phyloP scores from a whole-genome alignment of 1,140 invertebrate species.

The Ptiloglossa arizonensis region DNA sequence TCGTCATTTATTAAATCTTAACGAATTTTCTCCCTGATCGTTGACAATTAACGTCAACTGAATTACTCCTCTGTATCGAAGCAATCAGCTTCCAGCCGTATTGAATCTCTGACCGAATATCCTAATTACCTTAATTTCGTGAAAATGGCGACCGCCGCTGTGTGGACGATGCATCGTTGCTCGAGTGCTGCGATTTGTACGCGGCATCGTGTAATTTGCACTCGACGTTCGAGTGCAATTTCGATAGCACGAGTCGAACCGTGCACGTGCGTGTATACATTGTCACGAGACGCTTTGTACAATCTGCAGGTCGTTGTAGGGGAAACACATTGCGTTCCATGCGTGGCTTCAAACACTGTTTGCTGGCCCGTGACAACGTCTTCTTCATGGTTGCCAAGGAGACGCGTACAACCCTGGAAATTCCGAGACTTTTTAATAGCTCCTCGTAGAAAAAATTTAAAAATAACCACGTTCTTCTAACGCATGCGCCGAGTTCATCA shows the following conservation, averaged over 20 bases:
- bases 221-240: conserved; percentile 23
- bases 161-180: not conserved
- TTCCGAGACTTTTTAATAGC: too few relatives aligned
- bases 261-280: conserved; percentile 7
- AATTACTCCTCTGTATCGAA: too few relatives aligned
- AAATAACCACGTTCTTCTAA: too few relatives aligned
- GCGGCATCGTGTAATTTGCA: conserved; percentile 28
- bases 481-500: too few relatives aligned
- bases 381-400: not conserved
- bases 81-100: not conserved
- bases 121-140: conserved; percentile 17
- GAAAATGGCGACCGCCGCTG: not conserved
- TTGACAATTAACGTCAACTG: not conserved
- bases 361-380: not conserved
- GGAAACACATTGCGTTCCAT: not conserved
- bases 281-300: conserved; percentile 28
- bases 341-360: not conserved
- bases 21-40: not conserved
- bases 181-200: conserved; percentile 18
- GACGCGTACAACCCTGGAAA: not conserved
- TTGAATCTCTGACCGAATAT: conserved; percentile 3
- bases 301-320: conserved; percentile 10
- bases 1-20: not conserved
- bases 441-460: too few relatives aligned
- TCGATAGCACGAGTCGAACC: not conserved